Base-by-base conservation (phyloP, 2,797 vertebrate species). In the Huso huso region DNA sequence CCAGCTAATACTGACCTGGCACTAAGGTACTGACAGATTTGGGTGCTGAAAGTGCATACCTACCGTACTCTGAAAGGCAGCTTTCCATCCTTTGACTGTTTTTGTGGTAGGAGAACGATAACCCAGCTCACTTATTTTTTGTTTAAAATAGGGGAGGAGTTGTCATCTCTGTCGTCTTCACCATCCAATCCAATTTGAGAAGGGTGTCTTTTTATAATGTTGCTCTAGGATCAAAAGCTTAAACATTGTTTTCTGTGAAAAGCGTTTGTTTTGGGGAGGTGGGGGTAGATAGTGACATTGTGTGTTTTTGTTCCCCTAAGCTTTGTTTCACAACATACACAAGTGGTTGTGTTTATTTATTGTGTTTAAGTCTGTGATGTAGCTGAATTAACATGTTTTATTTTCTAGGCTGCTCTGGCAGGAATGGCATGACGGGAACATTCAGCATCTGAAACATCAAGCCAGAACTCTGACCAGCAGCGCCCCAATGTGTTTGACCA, bases 401-500 rank as follows among this genome's bases (percentile, higher is more conserved):
- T 78, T 81, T 82, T 84, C 63, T 88, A 99, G 96, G 88, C 86
- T 96, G 78, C 89, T 97, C 80, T 88, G 90, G 69, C 91, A 83
- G 72, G 94, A 96, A 82, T 93, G 90, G 90, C 87, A 85, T 76
- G 94, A 97, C 8, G 94, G 90, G 73, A 97, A 93, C 84, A 68
- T 90, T 68, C 92, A 98, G 64, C 93, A 93, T 76, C 83, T 98
- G 82, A 95, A 92, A 86, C 91, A 96, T 65, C 95, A 98, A 91
- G 89, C 90, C 78, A 91, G 92, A 78, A 92, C 94, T 92, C 84
- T 97, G 91, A 93, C 86, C 81, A 83, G 86, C 80, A 93, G 86
- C 82, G 78, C 90, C 78, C 92, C 94, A 69, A 89, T 86, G 84
- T 95, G 93, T 91, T 84, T 98, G 88, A 81, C 90, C 87, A 86